Base-by-base conservation (phyloP, 2,888 invertebrate species). In the Ormyrus rosae region DNA sequence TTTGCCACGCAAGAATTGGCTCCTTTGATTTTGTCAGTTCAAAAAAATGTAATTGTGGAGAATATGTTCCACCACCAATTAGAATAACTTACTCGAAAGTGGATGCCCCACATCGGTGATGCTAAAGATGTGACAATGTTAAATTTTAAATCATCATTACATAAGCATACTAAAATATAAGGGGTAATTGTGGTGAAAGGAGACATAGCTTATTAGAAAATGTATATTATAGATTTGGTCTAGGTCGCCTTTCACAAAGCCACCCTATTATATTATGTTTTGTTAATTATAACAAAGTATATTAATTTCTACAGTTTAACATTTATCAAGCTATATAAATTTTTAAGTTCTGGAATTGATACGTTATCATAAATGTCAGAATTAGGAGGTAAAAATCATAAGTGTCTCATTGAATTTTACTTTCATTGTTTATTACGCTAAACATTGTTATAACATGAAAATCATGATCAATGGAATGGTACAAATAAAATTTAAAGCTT, bases 61-160 rank as follows among this genome's bases (percentile, higher is more conserved):
- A 85, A 72, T 85, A 80, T 61, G 69, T 85, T 6, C 83, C 85
- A 60, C 86, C 86, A 8, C 86, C 86, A 61, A 85, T 86, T 65
- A 85, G 86, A 78, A 85, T 86, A 84, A 83, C 84, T 55, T 85
- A 86, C 55, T 84, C 84, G 60, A 86, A 86, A 81, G 85, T 86
- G 50, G 86, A 86, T 69, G 80, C 84, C 69, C 83, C 76, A 13
- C 82, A 81, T 76, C 82, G 81, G 81, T 81, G 82, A 82, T 81
- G 56, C 58, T 78, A 55, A 75, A 71, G 50, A 58, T 48, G 45
- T 0, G 61, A 50, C 50, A 63, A 76, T 19, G 55, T 75, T 79
- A 79, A 79, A 19, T 61, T 80, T 77, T 45, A 74, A 70, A 79
- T 74, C 74, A 53, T 82, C 64, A 48, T 46, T 69, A 75, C 64